Evolutionary conservation across 1,140 invertebrate species (phyloP), one percentile per base, ranked within the genome.

Genomic region (Eulimnadia texana): DNA sequence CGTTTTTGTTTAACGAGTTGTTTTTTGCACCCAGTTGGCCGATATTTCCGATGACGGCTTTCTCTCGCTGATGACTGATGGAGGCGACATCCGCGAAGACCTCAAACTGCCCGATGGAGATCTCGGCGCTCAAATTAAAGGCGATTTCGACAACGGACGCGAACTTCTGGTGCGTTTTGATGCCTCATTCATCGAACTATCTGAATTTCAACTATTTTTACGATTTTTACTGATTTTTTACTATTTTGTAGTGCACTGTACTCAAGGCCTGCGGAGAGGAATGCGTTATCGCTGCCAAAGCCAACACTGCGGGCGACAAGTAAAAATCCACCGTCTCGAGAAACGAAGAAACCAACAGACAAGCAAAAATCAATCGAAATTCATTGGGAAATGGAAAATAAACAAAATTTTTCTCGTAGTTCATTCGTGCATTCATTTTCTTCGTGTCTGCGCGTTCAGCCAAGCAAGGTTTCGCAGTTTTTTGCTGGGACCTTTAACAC

Each of bases 61-160:
- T 75, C 79, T 93, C 63, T 86, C 84, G 66, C 79, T 97, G 64
- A 95, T 98, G 92, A 84, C 84, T 71, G 93, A 97, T 72, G 86
- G 85, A 72, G 93, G 93, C 60, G 90, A 95, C 68, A 79, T 92
- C 29, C 90, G 92, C 74, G 92, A 96, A 75, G 93, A 98, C 82
- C 81, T 98, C 57, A 94, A 94, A 78, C 77, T 95, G 68, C 92
- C 93, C 56, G 91, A 95, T 62, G 88, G 86, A 58, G 93, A 97
- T 55, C 79, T 96, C 67, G 91, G 90, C 66, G 68, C 73, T 62
- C 84, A 87, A 70, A 77, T 93, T 64, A 84, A 84, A 71, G 68
- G 79, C 64, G 88, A 90, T 68, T 88, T 82, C 66, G 87, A 88
- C 64, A 80, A 78, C 73, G 87, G 87, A 70, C 90, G 90, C 76